Base-by-base conservation (phyloP, 2,113 vertebrate genomes). In the Abramis brama region DNA sequence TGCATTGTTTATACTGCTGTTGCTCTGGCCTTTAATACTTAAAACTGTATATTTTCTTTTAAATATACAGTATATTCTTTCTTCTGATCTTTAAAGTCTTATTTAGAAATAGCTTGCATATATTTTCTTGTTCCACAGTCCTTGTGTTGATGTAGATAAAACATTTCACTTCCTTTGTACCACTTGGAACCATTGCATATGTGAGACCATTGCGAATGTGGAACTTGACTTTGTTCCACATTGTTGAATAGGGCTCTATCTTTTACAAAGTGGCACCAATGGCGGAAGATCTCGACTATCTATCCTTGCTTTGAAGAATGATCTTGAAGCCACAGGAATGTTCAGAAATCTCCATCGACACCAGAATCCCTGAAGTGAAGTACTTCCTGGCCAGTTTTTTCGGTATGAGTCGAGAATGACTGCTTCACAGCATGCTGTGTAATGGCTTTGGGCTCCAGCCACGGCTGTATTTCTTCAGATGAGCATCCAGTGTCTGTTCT, bases 381-480 rank as follows among this genome's bases (percentile, higher is more conserved):
- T 79, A 64, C 59, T 45, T 55, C 75, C 55, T 43, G 79, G 79
- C n/a, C 75, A 64, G 45, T 27, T 19, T 79, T 45, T 43, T 45
- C 36, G 39, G 27, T 2, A 10, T 15, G 27, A 85, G 60, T 66
- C n/a, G 30, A 75, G 82, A 13, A 5, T 73, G 64, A 52, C 33
- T 3, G 33, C 79, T 87, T 84, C 68, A 50, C 83, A 82, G 85
- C 79, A 52, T 86, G 79, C 64, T 39, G 39, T 85, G 55, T 73
- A 68, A 77, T 64, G 59, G 13, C 13, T 76, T 73, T 62, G 62
- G 75, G 81, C 60, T 55, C 85, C 79, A 78, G 19, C 27, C 11
- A 71, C 3, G 52, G 83, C 21, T 83, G 47, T 89, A 89, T 73
- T 85, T 87, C 85, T 86, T 87, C 33, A 73, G 71, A 83, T 86